Conservation (phyloP, 2,797 vertebrate species). For the Enteromius fasciolatus region DNA sequence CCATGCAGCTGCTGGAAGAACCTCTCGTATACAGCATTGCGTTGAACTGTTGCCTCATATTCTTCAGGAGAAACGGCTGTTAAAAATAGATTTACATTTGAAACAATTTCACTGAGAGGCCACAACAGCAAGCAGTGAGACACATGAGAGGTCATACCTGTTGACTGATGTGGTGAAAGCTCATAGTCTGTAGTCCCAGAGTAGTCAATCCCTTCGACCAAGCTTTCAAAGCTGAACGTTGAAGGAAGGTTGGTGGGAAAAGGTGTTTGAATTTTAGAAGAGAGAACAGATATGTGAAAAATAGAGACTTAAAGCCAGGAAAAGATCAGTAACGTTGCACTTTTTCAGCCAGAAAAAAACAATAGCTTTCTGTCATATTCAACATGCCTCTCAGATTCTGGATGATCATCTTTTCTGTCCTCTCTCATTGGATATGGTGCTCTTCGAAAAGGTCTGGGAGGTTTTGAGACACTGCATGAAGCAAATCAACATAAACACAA, state of each 20-base stretch:
- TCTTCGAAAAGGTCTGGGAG: conserved; percentile 73
- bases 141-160: conserved; percentile 11
- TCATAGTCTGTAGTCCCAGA: conserved; percentile 67
- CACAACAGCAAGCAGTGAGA: not conserved
- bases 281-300: not conserved
- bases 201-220: conserved; percentile 70
- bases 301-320: not conserved
- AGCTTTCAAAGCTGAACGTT: conserved; percentile 73
- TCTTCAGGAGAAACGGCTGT: conserved; percentile 44
- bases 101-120: not conserved
- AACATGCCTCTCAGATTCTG: conserved; percentile 71
- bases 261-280: conserved; percentile 16
- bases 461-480: conserved; percentile 65
- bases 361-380: not conserved
- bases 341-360: not conserved
- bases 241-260: conserved; percentile 2
- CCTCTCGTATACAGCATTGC: conserved; percentile 75
- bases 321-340: not conserved
- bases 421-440: conserved; percentile 75
- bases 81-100: not conserved
- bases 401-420: conserved; percentile 72
- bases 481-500: conserved; percentile 15
- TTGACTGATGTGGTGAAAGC: conserved; percentile 57
- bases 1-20: conserved; percentile 80
- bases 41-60: conserved; percentile 68